Base-by-base conservation (phyloP, 1,140 invertebrate species). In the Laodelphax striatellus region DNA sequence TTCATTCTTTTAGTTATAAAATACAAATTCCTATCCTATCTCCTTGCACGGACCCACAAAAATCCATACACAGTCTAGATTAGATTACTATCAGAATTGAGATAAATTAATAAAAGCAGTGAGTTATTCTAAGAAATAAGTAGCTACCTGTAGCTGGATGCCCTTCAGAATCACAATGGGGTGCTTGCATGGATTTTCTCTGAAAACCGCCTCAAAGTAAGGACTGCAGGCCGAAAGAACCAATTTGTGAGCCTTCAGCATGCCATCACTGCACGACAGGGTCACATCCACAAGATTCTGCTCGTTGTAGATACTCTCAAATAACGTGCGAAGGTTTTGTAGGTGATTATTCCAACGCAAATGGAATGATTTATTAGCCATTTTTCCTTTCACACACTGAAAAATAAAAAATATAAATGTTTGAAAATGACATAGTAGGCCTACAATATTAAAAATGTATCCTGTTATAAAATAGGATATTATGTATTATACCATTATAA, bases 211-310 rank as follows among this genome's bases (percentile, higher is more conserved):
- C 31, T 66, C 66, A 52, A 79, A 79, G 61, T 77, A 79, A 6
- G 73, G 72, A 63, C 76, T 78, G 61, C 76, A 79, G 17, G 76
- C 76, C 9, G 76, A 77, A 22, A 79, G 68, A 31, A 79, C 73
- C 38, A 78, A 68, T 68, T 77, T 79, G 61, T 79, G 77, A 42
- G 76, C 76, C 66, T 73, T 76, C 16, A 76, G 52, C 55, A 71
- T 73, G 53, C 74, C 73, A 54, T 79, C 80, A 65, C 80, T 78
- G 66, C 79, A 81, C 21, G 79, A 79, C 61, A 83, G 67, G 9
- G 81, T 82, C 50, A 82, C 80, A 71, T 83, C 81, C 55, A 79
- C 78, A 62, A 83, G 76, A 66, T 80, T 77, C 69, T 82, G 78
- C 43, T 76, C 74, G 43, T 72, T 71, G 58, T 76, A 75, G 28